phyloP scores from a whole-genome alignment of 2,888 invertebrate genomes.

The Octonoba sinensis region DNA sequence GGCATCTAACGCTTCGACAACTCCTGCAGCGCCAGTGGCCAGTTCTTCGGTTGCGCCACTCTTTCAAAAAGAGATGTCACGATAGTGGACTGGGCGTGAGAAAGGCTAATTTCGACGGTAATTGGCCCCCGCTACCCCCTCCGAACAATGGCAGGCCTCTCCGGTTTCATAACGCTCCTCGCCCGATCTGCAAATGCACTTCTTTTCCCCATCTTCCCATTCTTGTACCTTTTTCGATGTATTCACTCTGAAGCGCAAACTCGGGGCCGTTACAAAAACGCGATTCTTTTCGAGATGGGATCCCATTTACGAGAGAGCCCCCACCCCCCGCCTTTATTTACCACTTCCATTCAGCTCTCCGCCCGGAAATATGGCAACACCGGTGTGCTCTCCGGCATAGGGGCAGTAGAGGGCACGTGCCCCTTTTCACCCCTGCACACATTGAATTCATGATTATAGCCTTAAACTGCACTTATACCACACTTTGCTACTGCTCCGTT shows the following conservation, averaged over 20 bases:
- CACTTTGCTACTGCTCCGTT: too few relatives aligned
- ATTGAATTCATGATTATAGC: too few relatives aligned
- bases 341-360: too few relatives aligned
- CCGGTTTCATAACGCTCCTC: slow-evolving; percentile 38
- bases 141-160: slow-evolving; percentile 23
- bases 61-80: slow-evolving; percentile 20
- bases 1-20: background rate
- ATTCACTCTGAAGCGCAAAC: slow-evolving; percentile 5
- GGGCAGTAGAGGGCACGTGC: too few relatives aligned
- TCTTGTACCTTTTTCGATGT: slow-evolving; percentile 2
- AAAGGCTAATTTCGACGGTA: slow-evolving; percentile 56
- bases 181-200: slow-evolving; percentile 15
- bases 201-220: slow-evolving; percentile 17
- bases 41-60: slow-evolving; percentile 44
- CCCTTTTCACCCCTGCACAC: too few relatives aligned
- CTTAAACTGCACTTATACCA: too few relatives aligned
- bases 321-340: too few relatives aligned
- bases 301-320: slow-evolving; percentile 24
- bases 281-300: slow-evolving; percentile 30
- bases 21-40: slow-evolving; percentile 33
- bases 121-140: slow-evolving; percentile 35
- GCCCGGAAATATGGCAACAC: too few relatives aligned
- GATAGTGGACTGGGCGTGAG: slow-evolving; percentile 63
- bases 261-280: slow-evolving; percentile 46
- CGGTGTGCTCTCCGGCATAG: too few relatives aligned